phyloP scores from a whole-genome alignment of 2,113 vertebrate genomes.

The Oryzias javanicus region DNA sequence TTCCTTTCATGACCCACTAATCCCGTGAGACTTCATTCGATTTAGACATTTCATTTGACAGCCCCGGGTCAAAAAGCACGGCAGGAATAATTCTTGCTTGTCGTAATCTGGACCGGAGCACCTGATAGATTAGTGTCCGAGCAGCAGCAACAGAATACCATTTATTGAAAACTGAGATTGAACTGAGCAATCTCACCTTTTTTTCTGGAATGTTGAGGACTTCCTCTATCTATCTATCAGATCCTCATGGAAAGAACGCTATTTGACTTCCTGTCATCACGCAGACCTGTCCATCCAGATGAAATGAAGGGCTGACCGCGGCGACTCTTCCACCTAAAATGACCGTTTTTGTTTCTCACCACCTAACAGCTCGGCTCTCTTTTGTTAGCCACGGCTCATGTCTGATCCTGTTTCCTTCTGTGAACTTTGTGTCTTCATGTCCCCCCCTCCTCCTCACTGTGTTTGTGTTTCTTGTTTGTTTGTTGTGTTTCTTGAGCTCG shows the following conservation, averaged over 20 bases:
- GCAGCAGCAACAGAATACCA: background rate
- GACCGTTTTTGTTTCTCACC: conserved; percentile 6
- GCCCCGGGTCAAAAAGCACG: conserved; percentile 49
- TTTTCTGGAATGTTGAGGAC: background rate
- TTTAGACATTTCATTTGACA: conserved; percentile 20
- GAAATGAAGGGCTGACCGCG: conserved; percentile 69
- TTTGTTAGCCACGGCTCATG: conserved; percentile 45
- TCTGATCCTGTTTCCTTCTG: conserved; percentile 38
- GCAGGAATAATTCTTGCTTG: conserved; percentile 35
- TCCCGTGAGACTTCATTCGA: conserved; percentile 44
- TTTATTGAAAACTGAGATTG: conserved; percentile 1
- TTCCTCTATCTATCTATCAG: conserved; percentile 16
- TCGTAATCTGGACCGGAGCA: conserved; percentile 30
- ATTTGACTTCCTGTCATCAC: conserved; percentile 45
- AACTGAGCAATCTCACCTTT: background rate
- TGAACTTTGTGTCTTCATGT: conserved; percentile 72
- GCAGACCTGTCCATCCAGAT: conserved; percentile 59
- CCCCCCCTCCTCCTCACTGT: conserved; percentile 76
- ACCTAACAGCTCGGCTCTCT: conserved; percentile 48
- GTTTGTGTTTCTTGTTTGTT: conserved; percentile 24
- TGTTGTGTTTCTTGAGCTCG: conserved; percentile 26
- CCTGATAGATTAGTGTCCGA: conserved; percentile 16
- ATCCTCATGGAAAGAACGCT: conserved; percentile 34
- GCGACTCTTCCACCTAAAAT: conserved; percentile 19
- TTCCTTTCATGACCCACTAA: conserved; percentile 32